phyloP scores from a whole-genome alignment of 2,113 vertebrate species.

The Thalassoma bifasciatum region DNA sequence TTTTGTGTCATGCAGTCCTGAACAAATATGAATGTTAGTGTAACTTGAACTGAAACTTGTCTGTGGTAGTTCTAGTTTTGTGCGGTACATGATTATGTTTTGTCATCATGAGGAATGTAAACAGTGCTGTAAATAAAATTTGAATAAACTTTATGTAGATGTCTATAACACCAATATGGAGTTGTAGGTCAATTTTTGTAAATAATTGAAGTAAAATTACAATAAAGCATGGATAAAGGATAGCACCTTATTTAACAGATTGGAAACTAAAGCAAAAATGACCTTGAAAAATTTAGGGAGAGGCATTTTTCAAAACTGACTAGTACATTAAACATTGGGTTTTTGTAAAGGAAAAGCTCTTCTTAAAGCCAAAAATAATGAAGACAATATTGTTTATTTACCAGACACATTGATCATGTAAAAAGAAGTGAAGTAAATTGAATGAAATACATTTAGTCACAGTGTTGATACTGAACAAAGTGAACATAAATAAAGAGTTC shows the following conservation, averaged over 20 bases:
- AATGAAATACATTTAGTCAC: slow-evolving; percentile 81
- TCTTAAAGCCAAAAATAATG: too few relatives aligned
- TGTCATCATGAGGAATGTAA: not conserved
- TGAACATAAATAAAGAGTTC: slow-evolving; percentile 79
- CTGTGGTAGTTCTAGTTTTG: not conserved
- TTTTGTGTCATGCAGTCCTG: not conserved
- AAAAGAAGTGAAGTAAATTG: slow-evolving; percentile 81
- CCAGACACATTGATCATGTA: slow-evolving; percentile 84
- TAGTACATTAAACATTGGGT: too few relatives aligned
- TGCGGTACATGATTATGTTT: not conserved
- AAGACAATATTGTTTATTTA: slow-evolving; percentile 84
- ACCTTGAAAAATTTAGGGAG: too few relatives aligned
- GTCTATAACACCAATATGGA: not conserved
- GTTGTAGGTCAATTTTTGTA: too few relatives aligned
- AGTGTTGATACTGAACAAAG: slow-evolving; percentile 84
- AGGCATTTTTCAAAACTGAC: too few relatives aligned
- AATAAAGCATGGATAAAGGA: too few relatives aligned
- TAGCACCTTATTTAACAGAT: too few relatives aligned
- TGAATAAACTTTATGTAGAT: slow-evolving; percentile 26
- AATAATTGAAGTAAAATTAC: too few relatives aligned
- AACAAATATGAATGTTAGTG: slow-evolving; percentile 44
- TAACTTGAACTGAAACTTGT: slow-evolving; percentile 9
- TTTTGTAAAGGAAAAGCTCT: too few relatives aligned
- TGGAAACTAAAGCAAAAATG: too few relatives aligned
- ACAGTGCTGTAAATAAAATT: slow-evolving; percentile 55